Base-by-base conservation (phyloP, 2,113 vertebrate genomes). In the Scortum barcoo region DNA sequence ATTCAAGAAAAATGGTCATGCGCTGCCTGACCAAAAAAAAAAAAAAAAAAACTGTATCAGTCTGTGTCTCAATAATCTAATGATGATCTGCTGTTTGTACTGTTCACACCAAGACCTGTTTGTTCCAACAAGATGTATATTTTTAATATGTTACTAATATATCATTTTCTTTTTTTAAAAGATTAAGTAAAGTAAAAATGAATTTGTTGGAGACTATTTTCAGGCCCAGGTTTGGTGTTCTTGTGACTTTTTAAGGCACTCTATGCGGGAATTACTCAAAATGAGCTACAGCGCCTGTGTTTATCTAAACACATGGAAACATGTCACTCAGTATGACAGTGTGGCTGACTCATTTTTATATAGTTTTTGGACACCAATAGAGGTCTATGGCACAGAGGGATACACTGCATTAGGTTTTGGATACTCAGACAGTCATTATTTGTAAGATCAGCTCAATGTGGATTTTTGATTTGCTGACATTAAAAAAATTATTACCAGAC, bases 261-360 rank as follows among this genome's bases (percentile, higher is more conserved):
- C 26, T 58, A 20, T 51, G 26, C 71, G 22, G 17, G 54, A 44
- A 44, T 51, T 14, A 68, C 40, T 66, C 22, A 48, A 73, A 77
- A 42, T 53, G 58, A 57, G 83, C 61, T 65, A n/a, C n/a, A 46
- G 36, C 24, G 36, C 5, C 16, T 14, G 28, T 42, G 26, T 70
- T 54, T 24, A 66, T 66, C 53, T 10, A 51, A 86, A 80, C n/a
- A n/a, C n/a, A n/a, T 30, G 51, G 74, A 22, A 33, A 30, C 26
- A 60, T 57, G 68, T 87, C 48, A 68, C 38, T 22, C 44, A 33
- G 54, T 40, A 22, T 17, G 66, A 62, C 14, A 30, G 36, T 33
- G 44, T 75, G 30, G 14, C 57, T 74, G 10, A 2, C 1, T 42
- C 12, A 10, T 42, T 42, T 10, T 42, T 42, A 11, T 2, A 11